These are phyloP conservation scores for Bungarus multicinctus DNA, from an alignment of 2,113 vertebrate genomes.

Conservation along the genomic window DNA sequence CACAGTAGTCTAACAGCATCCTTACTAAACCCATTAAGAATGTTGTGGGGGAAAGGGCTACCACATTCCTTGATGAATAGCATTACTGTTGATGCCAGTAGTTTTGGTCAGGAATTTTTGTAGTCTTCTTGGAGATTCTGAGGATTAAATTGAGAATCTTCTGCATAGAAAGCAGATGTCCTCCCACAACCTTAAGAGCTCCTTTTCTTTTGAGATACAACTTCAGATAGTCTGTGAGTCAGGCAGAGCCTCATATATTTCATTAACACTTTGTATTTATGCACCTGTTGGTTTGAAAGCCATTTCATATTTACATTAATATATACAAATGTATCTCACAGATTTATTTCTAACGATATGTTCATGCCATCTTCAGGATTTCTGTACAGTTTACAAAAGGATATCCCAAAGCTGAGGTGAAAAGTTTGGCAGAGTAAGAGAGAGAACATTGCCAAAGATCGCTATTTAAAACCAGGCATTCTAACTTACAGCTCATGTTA, in stretches of 20 bases:
- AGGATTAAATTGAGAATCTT: neutral
- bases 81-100: neutral
- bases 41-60: neutral
- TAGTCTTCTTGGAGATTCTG: neutral
- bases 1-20: neutral
- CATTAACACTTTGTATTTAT: neutral
- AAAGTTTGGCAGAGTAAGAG: neutral
- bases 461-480: neutral
- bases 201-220: neutral
- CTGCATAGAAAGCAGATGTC: neutral
- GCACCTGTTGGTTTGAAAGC: neutral
- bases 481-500: neutral
- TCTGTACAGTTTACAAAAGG: neutral
- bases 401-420: neutral
- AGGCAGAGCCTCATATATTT: neutral
- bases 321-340: neutral
- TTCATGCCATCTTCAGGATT: neutral
- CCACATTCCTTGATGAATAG: neutral
- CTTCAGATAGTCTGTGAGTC: neutral
- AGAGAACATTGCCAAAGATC: neutral
- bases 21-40: neutral
- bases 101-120: neutral
- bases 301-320: neutral
- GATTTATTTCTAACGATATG: neutral
- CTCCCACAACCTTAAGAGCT: neutral